Evolutionary conservation across 2,888 invertebrate species (phyloP).

Genomic region (Copidosoma aretas): DNA sequence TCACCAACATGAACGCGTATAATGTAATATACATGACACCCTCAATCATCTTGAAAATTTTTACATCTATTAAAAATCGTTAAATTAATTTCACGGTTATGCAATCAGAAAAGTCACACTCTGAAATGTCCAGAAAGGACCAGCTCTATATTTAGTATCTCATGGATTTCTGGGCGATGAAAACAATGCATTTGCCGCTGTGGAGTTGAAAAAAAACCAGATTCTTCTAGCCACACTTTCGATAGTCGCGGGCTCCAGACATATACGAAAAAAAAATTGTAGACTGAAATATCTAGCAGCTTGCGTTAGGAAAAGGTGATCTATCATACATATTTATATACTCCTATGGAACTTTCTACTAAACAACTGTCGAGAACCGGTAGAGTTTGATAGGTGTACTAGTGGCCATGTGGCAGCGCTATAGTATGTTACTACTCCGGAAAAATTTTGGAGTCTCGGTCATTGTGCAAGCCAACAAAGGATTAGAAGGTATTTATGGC

Average conservation of each 20-base stretch:
- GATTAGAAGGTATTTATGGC: no score
- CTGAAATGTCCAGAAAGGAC: no score
- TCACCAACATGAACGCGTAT: no score
- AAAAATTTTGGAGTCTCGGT: conserved; percentile 1
- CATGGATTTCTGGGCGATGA: not conserved
- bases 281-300: conserved; percentile 24
- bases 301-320: conserved; percentile 20
- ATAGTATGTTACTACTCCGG: conserved; percentile 1
- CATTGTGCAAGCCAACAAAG: no score
- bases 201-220: conserved; percentile 7
- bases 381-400: conserved; percentile 16
- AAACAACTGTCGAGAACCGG: conserved; percentile 24
- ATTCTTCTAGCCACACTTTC: conserved; percentile 17
- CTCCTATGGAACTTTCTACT: conserved; percentile 31
- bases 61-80: no score
- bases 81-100: no score
- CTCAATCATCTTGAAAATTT: no score
- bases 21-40: no score
- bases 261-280: conserved; percentile 19
- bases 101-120: no score
- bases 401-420: not conserved
- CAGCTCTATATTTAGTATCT: no score
- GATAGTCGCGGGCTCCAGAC: conserved; percentile 11
- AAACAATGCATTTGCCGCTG: conserved; percentile 26
- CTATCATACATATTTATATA: not conserved